Evolutionary conservation across 2,797 vertebrate genomes (phyloP).

Genomic region (Garrulus glandarius): DNA sequence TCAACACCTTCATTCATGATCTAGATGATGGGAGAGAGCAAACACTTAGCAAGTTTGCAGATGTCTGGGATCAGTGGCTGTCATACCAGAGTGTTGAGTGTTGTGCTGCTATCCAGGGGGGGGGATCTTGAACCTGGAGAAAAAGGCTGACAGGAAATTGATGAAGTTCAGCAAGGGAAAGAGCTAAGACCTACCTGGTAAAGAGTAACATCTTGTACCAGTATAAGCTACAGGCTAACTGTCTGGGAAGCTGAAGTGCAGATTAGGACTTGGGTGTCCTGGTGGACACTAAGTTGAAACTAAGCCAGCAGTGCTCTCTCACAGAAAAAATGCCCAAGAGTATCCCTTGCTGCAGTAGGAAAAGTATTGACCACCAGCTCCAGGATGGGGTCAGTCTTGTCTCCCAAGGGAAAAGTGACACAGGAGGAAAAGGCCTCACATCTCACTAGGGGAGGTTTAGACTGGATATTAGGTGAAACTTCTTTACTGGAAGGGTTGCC

Average conservation of each 20-base stretch:
- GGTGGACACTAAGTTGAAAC: neutral
- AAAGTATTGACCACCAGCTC: neutral
- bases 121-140: neutral
- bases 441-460: neutral
- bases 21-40: neutral
- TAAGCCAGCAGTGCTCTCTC: neutral
- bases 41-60: neutral
- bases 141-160: neutral
- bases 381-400: neutral
- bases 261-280: neutral
- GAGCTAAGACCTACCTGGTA: neutral
- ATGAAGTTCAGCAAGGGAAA: neutral
- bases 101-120: neutral
- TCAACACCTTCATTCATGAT: neutral
- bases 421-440: neutral
- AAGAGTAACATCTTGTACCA: neutral
- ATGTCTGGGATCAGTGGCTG: neutral
- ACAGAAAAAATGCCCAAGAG: accelerated
- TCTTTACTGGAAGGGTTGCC: neutral
- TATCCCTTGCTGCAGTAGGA: neutral
- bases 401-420: neutral
- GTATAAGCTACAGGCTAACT: neutral
- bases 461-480: neutral
- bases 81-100: accelerated
- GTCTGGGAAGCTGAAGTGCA: accelerated